phyloP scores from a whole-genome alignment of 2,888 invertebrate genomes.

The Hemaris fuciformis region DNA sequence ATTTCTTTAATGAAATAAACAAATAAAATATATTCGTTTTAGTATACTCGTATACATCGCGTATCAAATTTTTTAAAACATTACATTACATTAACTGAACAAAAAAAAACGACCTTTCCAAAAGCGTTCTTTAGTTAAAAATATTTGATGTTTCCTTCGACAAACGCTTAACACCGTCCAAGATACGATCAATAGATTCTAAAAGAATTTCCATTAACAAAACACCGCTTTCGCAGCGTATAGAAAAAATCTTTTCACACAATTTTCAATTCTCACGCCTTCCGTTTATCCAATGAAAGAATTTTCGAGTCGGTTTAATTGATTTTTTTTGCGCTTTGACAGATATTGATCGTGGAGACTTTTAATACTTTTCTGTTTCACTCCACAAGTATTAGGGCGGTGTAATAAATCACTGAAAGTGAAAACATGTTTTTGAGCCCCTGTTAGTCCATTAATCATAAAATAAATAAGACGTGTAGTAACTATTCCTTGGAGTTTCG shows the following conservation, averaged over 20 bases:
- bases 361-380: slow-evolving; percentile 71
- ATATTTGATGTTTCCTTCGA: background rate
- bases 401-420: slow-evolving; percentile 71
- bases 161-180: background rate
- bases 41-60: no score
- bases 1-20: no score
- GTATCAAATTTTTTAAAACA: no score
- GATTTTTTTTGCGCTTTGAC: slow-evolving; percentile 69
- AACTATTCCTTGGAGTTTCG: slow-evolving; percentile 34
- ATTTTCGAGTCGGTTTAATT: slow-evolving; percentile 66
- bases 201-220: slow-evolving; percentile 55
- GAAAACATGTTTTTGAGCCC: slow-evolving; percentile 62
- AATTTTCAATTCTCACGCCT: slow-evolving; percentile 68
- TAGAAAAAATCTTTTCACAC: slow-evolving; percentile 62
- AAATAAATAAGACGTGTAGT: slow-evolving; percentile 51
- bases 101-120: no score
- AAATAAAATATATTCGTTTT: no score
- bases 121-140: no score
- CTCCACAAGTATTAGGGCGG: slow-evolving; percentile 62
- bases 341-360: slow-evolving; percentile 69
- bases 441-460: slow-evolving; percentile 65
- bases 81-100: no score
- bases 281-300: slow-evolving; percentile 69
- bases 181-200: slow-evolving; percentile 39
- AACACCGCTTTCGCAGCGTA: slow-evolving; percentile 53